These are phyloP conservation scores for Neoitamus cyanurus DNA, from an alignment of 2,888 invertebrate genomes.

Conservation along the genomic window DNA sequence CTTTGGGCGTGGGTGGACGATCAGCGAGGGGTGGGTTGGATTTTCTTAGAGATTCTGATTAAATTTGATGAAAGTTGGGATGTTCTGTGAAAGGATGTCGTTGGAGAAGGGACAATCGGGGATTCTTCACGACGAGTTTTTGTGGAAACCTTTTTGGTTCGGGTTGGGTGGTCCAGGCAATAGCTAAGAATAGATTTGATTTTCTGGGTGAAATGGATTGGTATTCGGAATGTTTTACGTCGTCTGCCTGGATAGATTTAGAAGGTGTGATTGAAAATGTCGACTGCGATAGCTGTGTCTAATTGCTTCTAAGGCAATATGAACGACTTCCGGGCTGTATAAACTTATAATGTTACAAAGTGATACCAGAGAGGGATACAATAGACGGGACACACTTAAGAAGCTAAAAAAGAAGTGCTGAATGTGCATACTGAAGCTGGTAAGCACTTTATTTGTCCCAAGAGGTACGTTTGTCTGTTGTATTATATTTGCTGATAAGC, in stretches of 20 bases:
- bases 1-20: not conserved
- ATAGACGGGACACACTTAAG: too few relatives aligned
- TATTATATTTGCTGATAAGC: too few relatives aligned
- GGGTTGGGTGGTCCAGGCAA: not conserved
- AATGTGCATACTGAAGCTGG: too few relatives aligned
- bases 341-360: too few relatives aligned
- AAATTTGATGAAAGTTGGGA: not conserved
- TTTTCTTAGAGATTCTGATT: constrained; percentile 3
- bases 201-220: not conserved
- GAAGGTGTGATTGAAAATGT: not conserved
- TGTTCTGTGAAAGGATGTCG: not conserved
- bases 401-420: too few relatives aligned
- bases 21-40: not conserved
- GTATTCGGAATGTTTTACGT: not conserved
- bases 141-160: not conserved
- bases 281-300: not conserved
- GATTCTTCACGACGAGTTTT: not conserved
- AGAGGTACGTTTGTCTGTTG: too few relatives aligned
- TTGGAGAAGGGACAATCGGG: not conserved
- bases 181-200: not conserved
- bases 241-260: not conserved
- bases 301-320: not conserved
- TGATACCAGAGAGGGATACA: too few relatives aligned
- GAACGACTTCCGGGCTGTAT: not conserved
- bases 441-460: too few relatives aligned